These are phyloP conservation scores for Lutraria lutraria DNA, from an alignment of 2,888 invertebrate species.

Conservation along the genomic window DNA sequence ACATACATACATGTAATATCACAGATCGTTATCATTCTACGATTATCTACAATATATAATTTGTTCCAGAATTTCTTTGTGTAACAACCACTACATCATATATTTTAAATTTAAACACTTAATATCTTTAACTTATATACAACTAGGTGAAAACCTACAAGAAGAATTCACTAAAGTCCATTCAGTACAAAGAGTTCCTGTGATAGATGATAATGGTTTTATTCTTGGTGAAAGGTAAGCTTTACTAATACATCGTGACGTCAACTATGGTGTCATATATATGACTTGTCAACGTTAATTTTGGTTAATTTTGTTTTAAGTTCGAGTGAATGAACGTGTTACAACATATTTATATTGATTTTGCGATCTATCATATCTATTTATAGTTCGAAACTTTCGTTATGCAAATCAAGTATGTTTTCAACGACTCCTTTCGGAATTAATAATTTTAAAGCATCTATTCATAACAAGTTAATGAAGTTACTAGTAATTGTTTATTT, in stretches of 20 bases:
- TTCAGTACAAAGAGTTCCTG: constrained; percentile 90
- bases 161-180: constrained; percentile 89
- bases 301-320: not conserved
- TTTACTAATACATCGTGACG: not conserved
- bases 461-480: no score
- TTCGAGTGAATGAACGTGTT: not conserved
- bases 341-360: not conserved
- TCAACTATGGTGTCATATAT: no score
- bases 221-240: constrained; percentile 89
- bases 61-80: not conserved
- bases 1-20: no score
- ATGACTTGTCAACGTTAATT: not conserved
- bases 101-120: not conserved
- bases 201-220: constrained; percentile 91
- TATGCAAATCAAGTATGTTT: no score
- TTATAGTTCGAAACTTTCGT: no score
- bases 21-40: not conserved
- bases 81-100: not conserved
- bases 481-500: not conserved
- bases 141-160: constrained; percentile 37
- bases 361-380: not conserved
- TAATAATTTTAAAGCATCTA: not conserved
- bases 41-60: not conserved
- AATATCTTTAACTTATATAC: not conserved
- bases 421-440: no score